These are phyloP conservation scores for Eptesicus fuscus DNA, from an alignment of 2,113 vertebrate species.

Conservation along the genomic window DNA sequence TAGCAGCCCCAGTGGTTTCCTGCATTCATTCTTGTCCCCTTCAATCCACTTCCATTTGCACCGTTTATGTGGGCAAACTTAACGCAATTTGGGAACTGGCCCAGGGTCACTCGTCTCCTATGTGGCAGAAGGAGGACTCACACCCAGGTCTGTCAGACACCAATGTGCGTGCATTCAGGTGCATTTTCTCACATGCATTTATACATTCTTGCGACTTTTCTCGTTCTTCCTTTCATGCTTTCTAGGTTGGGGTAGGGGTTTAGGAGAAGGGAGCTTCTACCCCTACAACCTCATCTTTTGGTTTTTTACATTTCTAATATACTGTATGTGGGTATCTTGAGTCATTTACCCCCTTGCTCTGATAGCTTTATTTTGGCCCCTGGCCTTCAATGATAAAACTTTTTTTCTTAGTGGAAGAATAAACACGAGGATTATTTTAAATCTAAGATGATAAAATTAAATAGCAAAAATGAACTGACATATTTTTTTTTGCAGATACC, in stretches of 20 bases:
- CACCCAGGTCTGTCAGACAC: not conserved
- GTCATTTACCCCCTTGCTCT: not conserved
- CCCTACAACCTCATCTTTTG: not conserved
- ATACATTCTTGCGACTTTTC: not conserved
- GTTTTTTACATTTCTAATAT: not conserved
- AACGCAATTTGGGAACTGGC: not conserved
- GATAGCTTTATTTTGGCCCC: not conserved
- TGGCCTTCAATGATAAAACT: slow-evolving; percentile 8
- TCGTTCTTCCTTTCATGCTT: not conserved
- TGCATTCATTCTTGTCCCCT: fast-evolving
- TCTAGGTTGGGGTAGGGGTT: fast-evolving
- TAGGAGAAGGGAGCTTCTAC: fast-evolving
- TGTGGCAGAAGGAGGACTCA: not conserved
- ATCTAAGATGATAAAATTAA: not conserved
- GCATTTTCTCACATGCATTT: not conserved
- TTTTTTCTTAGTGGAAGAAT: not conserved
- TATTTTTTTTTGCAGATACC: not conserved
- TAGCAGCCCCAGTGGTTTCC: not conserved
- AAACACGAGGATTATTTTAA: not conserved
- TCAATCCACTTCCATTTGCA: not conserved
- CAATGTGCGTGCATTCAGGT: fast-evolving
- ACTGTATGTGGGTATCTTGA: not conserved
- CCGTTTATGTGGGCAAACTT: not conserved
- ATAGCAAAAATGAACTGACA: not conserved
- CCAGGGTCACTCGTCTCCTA: not conserved